Base-by-base conservation (phyloP, 2,888 invertebrate species). In the Hecatera dysodea region DNA sequence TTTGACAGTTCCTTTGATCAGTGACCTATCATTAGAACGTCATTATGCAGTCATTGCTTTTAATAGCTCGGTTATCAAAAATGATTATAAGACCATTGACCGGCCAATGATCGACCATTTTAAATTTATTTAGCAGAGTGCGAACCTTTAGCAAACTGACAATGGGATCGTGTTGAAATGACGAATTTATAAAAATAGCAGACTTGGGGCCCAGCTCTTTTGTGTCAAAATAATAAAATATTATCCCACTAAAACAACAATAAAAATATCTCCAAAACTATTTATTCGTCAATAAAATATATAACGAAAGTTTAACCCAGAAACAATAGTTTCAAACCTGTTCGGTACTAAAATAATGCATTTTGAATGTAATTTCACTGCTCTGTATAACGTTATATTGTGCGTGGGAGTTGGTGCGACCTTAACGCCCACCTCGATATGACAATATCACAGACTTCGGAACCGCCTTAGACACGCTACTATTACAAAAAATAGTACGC, bases 401-500 rank as follows among this genome's bases (percentile, higher is more conserved):
- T 60, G 52, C 67, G 82, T 84, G 75, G 84, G 84, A 59, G 80
- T 85, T 22, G 2, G 0, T 19, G 67, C 82, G 86, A 72, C 84
- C 86, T 86, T 82, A 53, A 65, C 74, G 59, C 84, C 84, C 63
- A 80, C 82, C 80, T 17, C 5, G 1, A 36, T 52, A 46, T 15
- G 39, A 55, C 57, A 57, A 39, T 39, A 19, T 8, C 44, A 44
- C 6, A 44, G 44, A 44, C 19, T 19, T 17, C 8, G 19, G 19
- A 44, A 44, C 19, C 17, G 19, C 2, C 7, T 1, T 19, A 44
- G 42, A 42, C 4, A 2, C 17, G 42, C 42, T 6, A 15, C 6
- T 42, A 17, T 42, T 42, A 42, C 17, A 42, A 42, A 17, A 4
- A 42, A 1, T 36, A 12, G 36, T 11, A 12, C 11, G 11, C 11